Conservation (phyloP, 2,113 vertebrate genomes). For the Oncorhynchus kisutch region DNA sequence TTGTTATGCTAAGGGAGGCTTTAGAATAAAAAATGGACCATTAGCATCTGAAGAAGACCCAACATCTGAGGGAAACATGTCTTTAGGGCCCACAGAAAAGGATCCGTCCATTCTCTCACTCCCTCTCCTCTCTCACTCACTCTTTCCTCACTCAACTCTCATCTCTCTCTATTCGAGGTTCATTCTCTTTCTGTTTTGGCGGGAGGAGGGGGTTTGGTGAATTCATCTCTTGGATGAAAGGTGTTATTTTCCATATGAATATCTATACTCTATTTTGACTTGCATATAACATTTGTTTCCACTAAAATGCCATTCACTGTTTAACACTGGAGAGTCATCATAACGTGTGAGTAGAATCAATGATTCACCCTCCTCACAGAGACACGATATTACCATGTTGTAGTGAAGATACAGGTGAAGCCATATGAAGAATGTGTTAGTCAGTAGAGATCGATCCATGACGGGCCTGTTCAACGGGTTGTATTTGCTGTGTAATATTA, state of each 20-base stretch:
- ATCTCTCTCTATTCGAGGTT: constrained; percentile 53
- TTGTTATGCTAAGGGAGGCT: constrained; percentile 80
- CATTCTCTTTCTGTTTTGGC: constrained; percentile 65
- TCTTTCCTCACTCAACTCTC: constrained; percentile 68
- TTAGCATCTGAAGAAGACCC: constrained; percentile 84
- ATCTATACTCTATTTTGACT: too few relatives aligned
- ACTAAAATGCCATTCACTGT: too few relatives aligned
- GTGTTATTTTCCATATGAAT: background rate
- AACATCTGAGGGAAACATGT: constrained; percentile 79
- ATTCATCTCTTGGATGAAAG: too few relatives aligned
- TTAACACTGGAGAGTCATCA: background rate
- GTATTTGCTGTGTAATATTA: background rate
- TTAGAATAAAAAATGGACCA: constrained; percentile 73
- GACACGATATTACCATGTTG: background rate
- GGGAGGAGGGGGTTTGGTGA: constrained; percentile 39
- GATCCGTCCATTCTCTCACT: constrained; percentile 73
- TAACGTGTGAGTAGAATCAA: background rate
- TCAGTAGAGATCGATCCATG: too few relatives aligned
- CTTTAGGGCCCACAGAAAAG: constrained; percentile 76
- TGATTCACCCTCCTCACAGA: background rate
- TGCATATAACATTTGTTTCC: too few relatives aligned
- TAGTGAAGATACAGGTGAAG: background rate
- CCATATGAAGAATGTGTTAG: background rate
- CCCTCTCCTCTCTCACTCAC: constrained; percentile 71
- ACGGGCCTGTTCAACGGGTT: background rate